Conservation (phyloP, 2,113 vertebrate genomes). For the Motacilla tschutschensis region DNA sequence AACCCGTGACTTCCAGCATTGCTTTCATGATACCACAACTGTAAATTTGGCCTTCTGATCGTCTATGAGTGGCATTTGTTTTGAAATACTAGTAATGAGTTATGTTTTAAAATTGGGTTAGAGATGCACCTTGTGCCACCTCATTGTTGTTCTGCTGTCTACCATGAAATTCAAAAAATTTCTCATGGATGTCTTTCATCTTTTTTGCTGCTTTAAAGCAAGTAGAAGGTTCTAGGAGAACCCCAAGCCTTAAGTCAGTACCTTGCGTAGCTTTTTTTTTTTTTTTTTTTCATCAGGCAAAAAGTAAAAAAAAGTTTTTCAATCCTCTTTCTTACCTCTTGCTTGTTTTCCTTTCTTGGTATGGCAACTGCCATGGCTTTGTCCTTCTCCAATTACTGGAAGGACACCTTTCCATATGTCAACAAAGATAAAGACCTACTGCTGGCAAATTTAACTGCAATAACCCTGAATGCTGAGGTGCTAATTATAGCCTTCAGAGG, state of each 20-base stretch:
- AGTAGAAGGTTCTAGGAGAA: neutral
- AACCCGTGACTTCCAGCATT: rapidly evolving
- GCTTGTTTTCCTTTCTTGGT: neutral
- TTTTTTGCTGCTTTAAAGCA: neutral
- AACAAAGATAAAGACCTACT: neutral
- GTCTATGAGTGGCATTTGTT: neutral
- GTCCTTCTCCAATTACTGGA: neutral
- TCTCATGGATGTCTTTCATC: rapidly evolving
- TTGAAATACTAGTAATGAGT: neutral
- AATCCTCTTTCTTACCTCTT: neutral
- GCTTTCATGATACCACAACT: neutral
- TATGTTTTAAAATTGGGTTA: neutral
- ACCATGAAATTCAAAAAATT: neutral
- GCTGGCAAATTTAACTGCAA: neutral
- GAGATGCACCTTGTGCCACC: rapidly evolving
- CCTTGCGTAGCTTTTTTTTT: neutral
- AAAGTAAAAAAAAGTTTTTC: neutral
- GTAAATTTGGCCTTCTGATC: neutral
- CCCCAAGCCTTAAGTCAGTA: neutral
- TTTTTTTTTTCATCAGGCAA: neutral
- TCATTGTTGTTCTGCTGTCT: neutral
- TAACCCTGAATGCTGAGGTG: neutral
- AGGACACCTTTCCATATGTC: neutral
- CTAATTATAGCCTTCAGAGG: neutral
- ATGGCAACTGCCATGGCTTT: neutral